Base-by-base conservation (phyloP, 2,113 vertebrate genomes). In the Poeciliopsis prolifica region DNA sequence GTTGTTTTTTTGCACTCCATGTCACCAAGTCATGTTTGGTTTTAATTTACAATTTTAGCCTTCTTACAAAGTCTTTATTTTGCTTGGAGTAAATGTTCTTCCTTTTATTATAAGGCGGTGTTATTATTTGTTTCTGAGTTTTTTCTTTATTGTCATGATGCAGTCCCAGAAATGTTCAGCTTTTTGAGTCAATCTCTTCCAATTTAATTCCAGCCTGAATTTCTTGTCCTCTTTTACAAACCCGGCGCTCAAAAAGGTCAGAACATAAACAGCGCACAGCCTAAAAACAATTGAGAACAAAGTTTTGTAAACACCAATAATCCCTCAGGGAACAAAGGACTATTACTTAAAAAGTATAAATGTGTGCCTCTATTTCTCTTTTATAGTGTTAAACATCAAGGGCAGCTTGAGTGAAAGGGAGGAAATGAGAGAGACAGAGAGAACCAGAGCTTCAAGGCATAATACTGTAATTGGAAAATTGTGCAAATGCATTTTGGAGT, bases 401-500 rank as follows among this genome's bases (percentile, higher is more conserved):
- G 86, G 73, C 65, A 68, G 84, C 87, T 89, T 90, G 82, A 90
- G 81, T 87, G 84, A 90, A 87, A 77, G 78, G 68, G 29, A 83
- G 80, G 81, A 77, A 86, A 86, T 82, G 85, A 89, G 71, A 75
- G 76, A 83, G 81, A 86, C 83, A 87, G 89, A 87, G 74, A 30
- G 81, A 86, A 80, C 51, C 64, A 74, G 88, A 82, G 91, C 91
- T 93, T 87, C 74, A 61, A 93, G 92, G 92, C 90, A 91, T 82
- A 87, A 88, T 91, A 89, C 81, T 86, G 86, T 91, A 92, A 93
- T 92, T 88, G 91, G 91, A 91, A 90, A 92, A 91, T 87, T 89
- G 90, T 91, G 91, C 88, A 91, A 92, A 91, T 92, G 86, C 87
- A 15, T 91, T 92, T 89, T 91, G 86, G 89, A 91, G 87, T 91